Percentiles rank a stretch among this genome's conserved stretches.
Evolutionary conservation across 1,140 invertebrate genomes (phyloP).

Genomic region (Episyrphus balteatus): DNA sequence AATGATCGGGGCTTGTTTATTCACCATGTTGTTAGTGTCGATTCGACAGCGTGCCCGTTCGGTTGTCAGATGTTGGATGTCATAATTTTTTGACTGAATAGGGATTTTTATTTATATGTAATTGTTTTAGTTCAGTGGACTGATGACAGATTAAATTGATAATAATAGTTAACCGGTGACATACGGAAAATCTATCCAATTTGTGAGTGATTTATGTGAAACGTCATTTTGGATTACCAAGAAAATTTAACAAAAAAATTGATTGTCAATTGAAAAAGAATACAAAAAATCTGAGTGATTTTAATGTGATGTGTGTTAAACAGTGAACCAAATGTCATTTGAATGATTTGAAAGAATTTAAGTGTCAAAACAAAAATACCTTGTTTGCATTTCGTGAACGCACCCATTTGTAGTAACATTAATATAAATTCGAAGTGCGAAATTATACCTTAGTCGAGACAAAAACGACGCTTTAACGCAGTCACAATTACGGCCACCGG

Average conservation of each 20-base stretch:
- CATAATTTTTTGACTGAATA: neutral
- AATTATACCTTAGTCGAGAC: constrained; percentile 6
- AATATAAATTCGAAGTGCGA: neutral
- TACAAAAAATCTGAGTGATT: too few relatives aligned
- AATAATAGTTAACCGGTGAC: too few relatives aligned
- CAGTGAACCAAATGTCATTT: too few relatives aligned
- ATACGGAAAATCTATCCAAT: neutral
- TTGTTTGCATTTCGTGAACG: neutral
- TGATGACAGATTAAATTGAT: neutral
- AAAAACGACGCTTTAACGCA: neutral
- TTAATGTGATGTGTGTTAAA: too few relatives aligned
- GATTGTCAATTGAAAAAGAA: too few relatives aligned
- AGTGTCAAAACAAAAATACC: neutral
- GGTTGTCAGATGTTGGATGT: neutral
- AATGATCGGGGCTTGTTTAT: neutral
- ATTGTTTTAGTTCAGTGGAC: neutral
- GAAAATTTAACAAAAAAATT: too few relatives aligned
- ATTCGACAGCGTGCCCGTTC: neutral
- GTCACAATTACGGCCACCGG: neutral
- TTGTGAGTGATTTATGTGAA: neutral
- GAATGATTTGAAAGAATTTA: too few relatives aligned
- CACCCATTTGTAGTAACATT: neutral
- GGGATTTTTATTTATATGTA: neutral
- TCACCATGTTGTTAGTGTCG: constrained; percentile 1
- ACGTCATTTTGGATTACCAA: neutral